Conservation (phyloP, 2,113 vertebrate genomes). For the Danio rerio region DNA sequence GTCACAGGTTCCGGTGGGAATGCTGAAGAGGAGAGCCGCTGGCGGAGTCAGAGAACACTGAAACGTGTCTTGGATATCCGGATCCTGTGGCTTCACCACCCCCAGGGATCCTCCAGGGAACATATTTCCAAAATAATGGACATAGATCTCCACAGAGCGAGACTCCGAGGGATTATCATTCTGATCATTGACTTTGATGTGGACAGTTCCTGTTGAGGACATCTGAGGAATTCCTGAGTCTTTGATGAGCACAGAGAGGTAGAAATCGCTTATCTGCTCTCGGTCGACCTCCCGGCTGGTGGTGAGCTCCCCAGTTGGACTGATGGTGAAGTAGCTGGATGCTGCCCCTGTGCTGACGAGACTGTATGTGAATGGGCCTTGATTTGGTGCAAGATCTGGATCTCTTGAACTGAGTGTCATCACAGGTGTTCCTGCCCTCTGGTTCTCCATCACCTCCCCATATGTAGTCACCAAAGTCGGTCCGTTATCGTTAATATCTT, state of each 20-base stretch:
- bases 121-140: constrained; percentile 91
- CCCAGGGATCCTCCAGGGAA: constrained; percentile 93
- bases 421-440: constrained; percentile 85
- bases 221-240: constrained; percentile 94
- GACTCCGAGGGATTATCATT: constrained; percentile 96
- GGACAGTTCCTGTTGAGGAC: constrained; percentile 95
- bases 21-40: constrained; percentile 86
- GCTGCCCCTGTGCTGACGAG: constrained; percentile 86
- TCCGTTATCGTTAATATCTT: constrained; percentile 96
- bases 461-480: constrained; percentile 82
- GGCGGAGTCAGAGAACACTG: constrained; percentile 89
- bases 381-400: constrained; percentile 92
- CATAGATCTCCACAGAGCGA: constrained; percentile 89
- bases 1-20: constrained; percentile 85
- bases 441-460: constrained; percentile 95
- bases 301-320: constrained; percentile 82
- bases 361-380: constrained; percentile 91
- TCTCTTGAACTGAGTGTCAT: constrained; percentile 85
- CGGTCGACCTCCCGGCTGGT: constrained; percentile 93
- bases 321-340: constrained; percentile 91
- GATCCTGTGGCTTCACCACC: constrained; percentile 90
- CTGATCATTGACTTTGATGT: constrained; percentile 87
- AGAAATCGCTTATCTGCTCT: constrained; percentile 92
- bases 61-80: constrained; percentile 90
- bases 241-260: constrained; percentile 87